Evolutionary conservation across 2,113 vertebrate species (phyloP).

Genomic region (Dromiciops gliroides): DNA sequence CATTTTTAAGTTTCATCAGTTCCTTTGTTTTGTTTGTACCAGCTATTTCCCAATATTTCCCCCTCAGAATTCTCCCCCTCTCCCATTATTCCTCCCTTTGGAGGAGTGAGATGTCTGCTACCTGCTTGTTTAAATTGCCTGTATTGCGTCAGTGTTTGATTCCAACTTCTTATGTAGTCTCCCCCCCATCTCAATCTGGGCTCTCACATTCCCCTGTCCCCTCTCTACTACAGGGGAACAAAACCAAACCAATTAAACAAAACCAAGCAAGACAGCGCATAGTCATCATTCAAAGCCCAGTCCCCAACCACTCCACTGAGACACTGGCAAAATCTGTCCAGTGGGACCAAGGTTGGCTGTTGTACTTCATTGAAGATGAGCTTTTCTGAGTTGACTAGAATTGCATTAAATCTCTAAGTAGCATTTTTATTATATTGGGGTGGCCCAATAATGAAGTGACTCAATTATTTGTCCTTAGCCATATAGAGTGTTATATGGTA

Average conservation of each 20-base stretch:
- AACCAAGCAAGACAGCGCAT: background rate
- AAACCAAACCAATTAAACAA: background rate
- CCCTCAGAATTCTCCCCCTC: background rate
- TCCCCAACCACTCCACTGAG: background rate
- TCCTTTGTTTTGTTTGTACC: background rate
- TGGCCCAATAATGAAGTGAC: background rate
- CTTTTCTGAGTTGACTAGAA: background rate
- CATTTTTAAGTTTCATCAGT: background rate
- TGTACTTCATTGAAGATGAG: background rate
- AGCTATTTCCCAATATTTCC: background rate
- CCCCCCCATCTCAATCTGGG: background rate
- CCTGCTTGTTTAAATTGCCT: slow-evolving; percentile 67
- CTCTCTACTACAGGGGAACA: background rate
- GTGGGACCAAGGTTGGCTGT: background rate
- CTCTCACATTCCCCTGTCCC: slow-evolving; percentile 18
- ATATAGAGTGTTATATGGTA: background rate
- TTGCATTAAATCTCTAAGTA: background rate
- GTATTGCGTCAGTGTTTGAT: slow-evolving; percentile 70
- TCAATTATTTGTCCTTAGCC: background rate
- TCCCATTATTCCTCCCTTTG: background rate
- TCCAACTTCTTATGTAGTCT: slow-evolving; percentile 48
- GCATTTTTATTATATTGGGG: background rate
- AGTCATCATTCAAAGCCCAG: background rate
- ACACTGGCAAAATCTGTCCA: background rate
- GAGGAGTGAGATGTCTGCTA: slow-evolving; percentile 30